These are phyloP conservation scores for Cairina moschata DNA, from an alignment of 2,113 vertebrate genomes.

Conservation along the genomic window DNA sequence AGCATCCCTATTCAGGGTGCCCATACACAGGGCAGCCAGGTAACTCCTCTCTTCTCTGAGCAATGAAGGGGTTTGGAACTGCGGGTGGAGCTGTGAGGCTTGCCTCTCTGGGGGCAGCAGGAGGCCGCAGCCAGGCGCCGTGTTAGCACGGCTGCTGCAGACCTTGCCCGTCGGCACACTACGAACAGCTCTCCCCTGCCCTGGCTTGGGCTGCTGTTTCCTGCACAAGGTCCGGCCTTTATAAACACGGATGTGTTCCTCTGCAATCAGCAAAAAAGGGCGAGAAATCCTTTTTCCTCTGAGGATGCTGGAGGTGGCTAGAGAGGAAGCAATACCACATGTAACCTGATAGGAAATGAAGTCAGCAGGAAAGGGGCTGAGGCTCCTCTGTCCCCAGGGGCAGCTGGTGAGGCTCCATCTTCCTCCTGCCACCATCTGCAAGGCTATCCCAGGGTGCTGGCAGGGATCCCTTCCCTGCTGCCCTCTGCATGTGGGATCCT, in stretches of 20 bases:
- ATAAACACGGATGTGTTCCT: background rate
- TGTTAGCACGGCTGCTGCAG: background rate
- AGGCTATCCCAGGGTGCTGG: rapidly evolving
- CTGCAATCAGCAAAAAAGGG: background rate
- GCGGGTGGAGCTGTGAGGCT: background rate
- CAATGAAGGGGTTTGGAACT: background rate
- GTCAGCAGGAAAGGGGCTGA: conserved; percentile 48
- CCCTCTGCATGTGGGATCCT: rapidly evolving
- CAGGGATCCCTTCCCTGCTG: background rate
- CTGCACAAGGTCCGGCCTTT: background rate
- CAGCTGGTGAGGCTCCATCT: background rate
- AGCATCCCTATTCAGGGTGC: background rate
- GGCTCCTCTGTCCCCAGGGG: background rate
- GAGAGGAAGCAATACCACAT: background rate
- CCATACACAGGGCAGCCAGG: background rate
- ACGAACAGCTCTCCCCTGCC: background rate
- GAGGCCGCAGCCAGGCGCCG: background rate
- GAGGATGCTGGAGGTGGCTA: conserved; percentile 10
- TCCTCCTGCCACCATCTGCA: background rate
- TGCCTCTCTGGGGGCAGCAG: background rate
- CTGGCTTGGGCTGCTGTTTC: background rate
- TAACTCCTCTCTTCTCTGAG: background rate
- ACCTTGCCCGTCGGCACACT: background rate
- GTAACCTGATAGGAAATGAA: conserved; percentile 19
- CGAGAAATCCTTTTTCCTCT: conserved; percentile 34